These are phyloP conservation scores for Florisuga fusca DNA, from an alignment of 2,797 vertebrate genomes.

Conservation along the genomic window DNA sequence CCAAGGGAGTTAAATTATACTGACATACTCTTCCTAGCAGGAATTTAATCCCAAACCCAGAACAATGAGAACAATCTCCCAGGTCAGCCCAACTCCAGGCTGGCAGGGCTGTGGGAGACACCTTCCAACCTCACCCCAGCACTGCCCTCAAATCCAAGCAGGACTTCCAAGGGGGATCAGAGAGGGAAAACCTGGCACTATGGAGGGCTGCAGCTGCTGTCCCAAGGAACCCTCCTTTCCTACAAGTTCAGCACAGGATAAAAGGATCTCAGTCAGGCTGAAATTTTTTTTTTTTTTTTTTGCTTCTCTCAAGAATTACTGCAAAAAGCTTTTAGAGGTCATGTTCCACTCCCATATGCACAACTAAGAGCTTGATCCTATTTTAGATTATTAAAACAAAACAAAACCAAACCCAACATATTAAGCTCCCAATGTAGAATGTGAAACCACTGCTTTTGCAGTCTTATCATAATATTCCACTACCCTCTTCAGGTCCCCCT, in stretches of 20 bases:
- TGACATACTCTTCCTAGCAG: background rate
- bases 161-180: rapidly evolving
- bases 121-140: background rate
- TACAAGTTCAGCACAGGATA: background rate
- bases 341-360: background rate
- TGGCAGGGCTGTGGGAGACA: background rate
- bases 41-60: background rate
- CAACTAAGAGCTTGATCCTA: background rate
- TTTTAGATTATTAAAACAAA: background rate
- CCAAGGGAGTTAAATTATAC: background rate
- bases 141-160: background rate
- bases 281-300: background rate
- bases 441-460: background rate
- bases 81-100: background rate
- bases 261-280: background rate
- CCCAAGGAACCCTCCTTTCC: background rate
- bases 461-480: rapidly evolving
- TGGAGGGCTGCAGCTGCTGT: background rate
- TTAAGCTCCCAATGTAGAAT: background rate
- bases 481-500: background rate
- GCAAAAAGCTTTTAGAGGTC: conserved; percentile 16
- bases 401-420: no score
- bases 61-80: background rate
- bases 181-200: background rate
- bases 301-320: background rate